Percentiles rank a stretch among this genome's conserved stretches.
These are phyloP conservation scores for Promerops cafer DNA, from an alignment of 2,113 vertebrate species.

Conservation along the genomic window DNA sequence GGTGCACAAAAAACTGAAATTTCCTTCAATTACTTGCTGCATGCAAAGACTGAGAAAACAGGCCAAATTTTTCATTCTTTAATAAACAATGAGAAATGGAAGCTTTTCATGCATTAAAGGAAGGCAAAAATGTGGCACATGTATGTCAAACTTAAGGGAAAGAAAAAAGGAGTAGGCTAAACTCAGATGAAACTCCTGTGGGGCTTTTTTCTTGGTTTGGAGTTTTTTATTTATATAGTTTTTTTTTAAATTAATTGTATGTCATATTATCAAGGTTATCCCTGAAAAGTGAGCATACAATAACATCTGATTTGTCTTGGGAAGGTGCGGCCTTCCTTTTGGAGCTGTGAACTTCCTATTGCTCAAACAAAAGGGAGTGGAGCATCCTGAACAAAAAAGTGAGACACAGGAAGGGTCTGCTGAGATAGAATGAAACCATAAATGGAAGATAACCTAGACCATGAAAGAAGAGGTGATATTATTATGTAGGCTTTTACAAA, in stretches of 20 bases:
- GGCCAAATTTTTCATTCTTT: background rate
- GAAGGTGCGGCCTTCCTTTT: constrained; percentile 41
- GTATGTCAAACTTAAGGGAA: background rate
- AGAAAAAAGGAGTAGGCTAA: background rate
- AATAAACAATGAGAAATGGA: background rate
- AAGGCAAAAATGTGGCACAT: background rate
- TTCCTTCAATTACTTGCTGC: background rate
- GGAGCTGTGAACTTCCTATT: constrained; percentile 26
- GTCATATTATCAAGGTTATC: background rate
- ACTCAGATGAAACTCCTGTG: background rate
- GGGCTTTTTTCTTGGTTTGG: rapidly evolving
- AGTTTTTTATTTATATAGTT: rapidly evolving
- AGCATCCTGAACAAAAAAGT: constrained; percentile 24
- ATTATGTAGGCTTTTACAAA: background rate
- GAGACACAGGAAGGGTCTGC: constrained; percentile 13
- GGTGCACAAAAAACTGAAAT: background rate
- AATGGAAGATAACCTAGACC: background rate
- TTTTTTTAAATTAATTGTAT: background rate
- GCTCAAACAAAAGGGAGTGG: constrained; percentile 31
- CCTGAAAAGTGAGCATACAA: constrained; percentile 22
- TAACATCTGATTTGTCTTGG: constrained; percentile 7
- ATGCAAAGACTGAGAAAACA: background rate
- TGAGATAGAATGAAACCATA: background rate
- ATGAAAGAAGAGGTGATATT: background rate
- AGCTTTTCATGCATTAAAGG: background rate